Base-by-base conservation (phyloP, 2,888 invertebrate species). In the Hylaea fasciaria region DNA sequence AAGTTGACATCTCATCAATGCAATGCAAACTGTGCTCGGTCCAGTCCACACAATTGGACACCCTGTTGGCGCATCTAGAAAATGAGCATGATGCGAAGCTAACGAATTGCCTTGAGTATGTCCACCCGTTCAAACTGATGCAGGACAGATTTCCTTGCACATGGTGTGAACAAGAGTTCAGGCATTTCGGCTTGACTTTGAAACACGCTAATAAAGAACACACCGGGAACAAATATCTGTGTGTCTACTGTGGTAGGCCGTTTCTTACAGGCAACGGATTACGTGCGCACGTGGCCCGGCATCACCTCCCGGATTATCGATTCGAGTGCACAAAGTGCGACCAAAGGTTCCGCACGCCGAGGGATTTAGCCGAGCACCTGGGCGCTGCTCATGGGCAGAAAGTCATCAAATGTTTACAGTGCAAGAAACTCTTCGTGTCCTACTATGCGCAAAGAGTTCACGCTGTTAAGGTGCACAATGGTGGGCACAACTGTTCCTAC, bases 361-460 rank as follows among this genome's bases (percentile, higher is more conserved):
- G 47, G 0, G 32, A 40, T 8, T 14, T 65, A 11, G 56, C 54
- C 0, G 14, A 41, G 0, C 69, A 69, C 50, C 50, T 59, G 59
- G 66, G 61, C 0, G 52, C 13, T 0, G 39, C 14, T 0, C 68
- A 69, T 43, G 62, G 62, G 4, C 58, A 17, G 14, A 69, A 69
- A 13, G 53, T 59, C 0, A 52, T 65, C 0, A 73, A 83, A 43
- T 91, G 90, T 57, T 37, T 72, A 0, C 70, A 84, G 17, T 91
- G 91, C 49, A 50, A 74, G 0, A 87, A 90, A 48, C 85, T 77
- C 59, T 91, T 91, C 58, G 76, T 73, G 0, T 81, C 86, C 0
- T 77, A 78, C 7, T 87, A 89, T 35, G 68, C 74, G 11, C 83
- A 85, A 79, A 79, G 81, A 62, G 69, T 79, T n/a, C 91, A 91